These are phyloP conservation scores for Ericerus pela DNA, from an alignment of 1,140 invertebrate genomes.

Conservation along the genomic window DNA sequence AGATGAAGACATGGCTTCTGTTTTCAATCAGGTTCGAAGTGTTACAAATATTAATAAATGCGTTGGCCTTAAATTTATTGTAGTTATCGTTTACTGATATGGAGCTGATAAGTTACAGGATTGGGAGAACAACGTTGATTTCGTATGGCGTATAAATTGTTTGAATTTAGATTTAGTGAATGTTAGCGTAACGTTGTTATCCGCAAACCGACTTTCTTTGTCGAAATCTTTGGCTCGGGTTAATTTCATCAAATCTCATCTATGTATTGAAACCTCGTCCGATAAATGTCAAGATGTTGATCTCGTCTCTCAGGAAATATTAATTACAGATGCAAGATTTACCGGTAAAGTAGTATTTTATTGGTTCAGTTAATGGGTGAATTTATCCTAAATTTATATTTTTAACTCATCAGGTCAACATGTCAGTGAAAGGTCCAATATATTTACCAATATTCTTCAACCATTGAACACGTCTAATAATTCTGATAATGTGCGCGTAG, in stretches of 20 bases:
- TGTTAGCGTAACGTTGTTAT: slow-evolving; percentile 57
- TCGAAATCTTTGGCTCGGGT: slow-evolving; percentile 62
- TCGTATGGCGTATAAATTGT: slow-evolving; percentile 57
- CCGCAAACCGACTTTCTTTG: slow-evolving; percentile 32
- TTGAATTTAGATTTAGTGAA: slow-evolving; percentile 75
- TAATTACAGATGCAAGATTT: slow-evolving; percentile 67
- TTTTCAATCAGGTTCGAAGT: not conserved
- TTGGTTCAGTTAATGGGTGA: not conserved
- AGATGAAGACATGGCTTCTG: not conserved
- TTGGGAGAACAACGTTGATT: slow-evolving; percentile 5
- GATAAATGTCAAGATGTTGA: slow-evolving; percentile 83
- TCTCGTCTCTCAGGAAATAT: slow-evolving; percentile 80
- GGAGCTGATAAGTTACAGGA: not conserved
- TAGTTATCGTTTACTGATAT: not conserved
- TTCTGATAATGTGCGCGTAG: slow-evolving; percentile 49
- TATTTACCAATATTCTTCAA: slow-evolving; percentile 79
- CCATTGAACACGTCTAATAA: slow-evolving; percentile 36
- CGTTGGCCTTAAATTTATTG: too few relatives aligned
- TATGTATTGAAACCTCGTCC: slow-evolving; percentile 69
- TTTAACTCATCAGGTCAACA: slow-evolving; percentile 36
- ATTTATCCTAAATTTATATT: not conserved
- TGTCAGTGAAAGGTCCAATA: slow-evolving; percentile 56
- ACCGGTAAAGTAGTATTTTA: slow-evolving; percentile 24
- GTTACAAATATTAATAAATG: slow-evolving; percentile 4
- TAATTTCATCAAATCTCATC: slow-evolving; percentile 78